Evolutionary conservation across 1,140 invertebrate species (phyloP).

Genomic region (Cotesia typhae): DNA sequence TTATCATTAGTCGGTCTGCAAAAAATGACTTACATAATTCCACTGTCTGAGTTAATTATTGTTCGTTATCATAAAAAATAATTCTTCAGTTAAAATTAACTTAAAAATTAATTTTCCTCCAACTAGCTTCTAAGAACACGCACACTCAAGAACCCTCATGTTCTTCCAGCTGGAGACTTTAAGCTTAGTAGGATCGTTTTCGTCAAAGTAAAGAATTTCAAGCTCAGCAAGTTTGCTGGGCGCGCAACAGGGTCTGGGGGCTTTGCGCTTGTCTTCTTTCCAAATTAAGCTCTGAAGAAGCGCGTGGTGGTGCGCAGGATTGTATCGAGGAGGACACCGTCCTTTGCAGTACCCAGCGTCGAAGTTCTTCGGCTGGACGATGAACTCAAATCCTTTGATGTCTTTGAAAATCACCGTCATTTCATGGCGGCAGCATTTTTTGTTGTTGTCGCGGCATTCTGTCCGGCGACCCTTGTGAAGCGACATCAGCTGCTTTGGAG

Average conservation of each 20-base stretch:
- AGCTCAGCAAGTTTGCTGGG: slow-evolving; percentile 75
- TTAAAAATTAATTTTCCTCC: too few relatives aligned
- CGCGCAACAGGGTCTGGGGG: slow-evolving; percentile 76
- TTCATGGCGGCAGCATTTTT: slow-evolving; percentile 73
- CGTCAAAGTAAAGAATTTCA: slow-evolving; percentile 75
- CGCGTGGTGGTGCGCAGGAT: slow-evolving; percentile 78
- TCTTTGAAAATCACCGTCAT: slow-evolving; percentile 74
- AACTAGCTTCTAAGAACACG: slow-evolving; percentile 70
- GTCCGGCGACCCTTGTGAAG: slow-evolving; percentile 60
- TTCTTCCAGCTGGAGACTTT: slow-evolving; percentile 77
- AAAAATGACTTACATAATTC: neutral
- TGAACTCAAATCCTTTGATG: slow-evolving; percentile 75
- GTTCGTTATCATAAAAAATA: neutral
- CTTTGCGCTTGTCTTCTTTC: slow-evolving; percentile 68
- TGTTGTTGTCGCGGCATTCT: slow-evolving; percentile 65
- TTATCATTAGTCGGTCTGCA: neutral
- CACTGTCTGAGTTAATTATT: slow-evolving; percentile 1
- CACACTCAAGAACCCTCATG: slow-evolving; percentile 78
- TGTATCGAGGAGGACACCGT: slow-evolving; percentile 74
- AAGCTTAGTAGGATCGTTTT: slow-evolving; percentile 71
- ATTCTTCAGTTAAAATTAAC: too few relatives aligned
- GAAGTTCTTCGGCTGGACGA: slow-evolving; percentile 75
- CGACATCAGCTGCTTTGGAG: slow-evolving; percentile 53
- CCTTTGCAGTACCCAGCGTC: slow-evolving; percentile 80
- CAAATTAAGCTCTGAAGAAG: slow-evolving; percentile 76